Evolutionary conservation across 2,888 invertebrate genomes (phyloP).

Genomic region (Cantharis rufa): DNA sequence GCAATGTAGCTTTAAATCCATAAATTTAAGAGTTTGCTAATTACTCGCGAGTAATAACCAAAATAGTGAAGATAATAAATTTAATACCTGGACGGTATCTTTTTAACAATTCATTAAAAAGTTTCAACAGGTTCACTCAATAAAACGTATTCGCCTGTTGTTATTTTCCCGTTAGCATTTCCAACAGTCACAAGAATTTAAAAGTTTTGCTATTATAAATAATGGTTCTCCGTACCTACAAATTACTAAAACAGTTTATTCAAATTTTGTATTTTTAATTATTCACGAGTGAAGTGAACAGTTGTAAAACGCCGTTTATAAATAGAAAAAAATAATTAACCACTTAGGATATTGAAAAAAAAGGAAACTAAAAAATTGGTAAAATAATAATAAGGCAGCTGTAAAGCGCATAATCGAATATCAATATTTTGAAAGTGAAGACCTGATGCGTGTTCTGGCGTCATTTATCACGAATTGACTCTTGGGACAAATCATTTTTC

Average conservation of each 20-base stretch:
- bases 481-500: constrained; percentile 46
- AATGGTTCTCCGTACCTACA: background rate
- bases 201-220: background rate
- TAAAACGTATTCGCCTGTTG: constrained; percentile 4
- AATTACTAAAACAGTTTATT: background rate
- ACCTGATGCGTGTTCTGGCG: constrained; percentile 40
- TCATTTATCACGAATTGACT: constrained; percentile 45
- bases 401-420: constrained; percentile 30
- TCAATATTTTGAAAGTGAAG: constrained; percentile 33
- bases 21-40: constrained; percentile 1
- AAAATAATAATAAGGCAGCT: constrained; percentile 13
- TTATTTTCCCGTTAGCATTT: background rate
- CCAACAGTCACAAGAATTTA: background rate
- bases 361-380: no score
- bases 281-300: background rate
- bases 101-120: constrained; percentile 14
- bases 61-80: constrained; percentile 11
- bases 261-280: background rate
- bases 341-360: background rate
- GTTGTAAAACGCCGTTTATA: background rate
- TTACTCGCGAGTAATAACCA: constrained; percentile 11
- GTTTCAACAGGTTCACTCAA: constrained; percentile 18
- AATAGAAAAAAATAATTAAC: background rate
- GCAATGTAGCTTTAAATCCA: background rate
- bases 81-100: background rate